These are phyloP conservation scores for Chrysogorgia sp. DNA, from an alignment of 92 coral and sea anemone species.

Conservation along the genomic window DNA sequence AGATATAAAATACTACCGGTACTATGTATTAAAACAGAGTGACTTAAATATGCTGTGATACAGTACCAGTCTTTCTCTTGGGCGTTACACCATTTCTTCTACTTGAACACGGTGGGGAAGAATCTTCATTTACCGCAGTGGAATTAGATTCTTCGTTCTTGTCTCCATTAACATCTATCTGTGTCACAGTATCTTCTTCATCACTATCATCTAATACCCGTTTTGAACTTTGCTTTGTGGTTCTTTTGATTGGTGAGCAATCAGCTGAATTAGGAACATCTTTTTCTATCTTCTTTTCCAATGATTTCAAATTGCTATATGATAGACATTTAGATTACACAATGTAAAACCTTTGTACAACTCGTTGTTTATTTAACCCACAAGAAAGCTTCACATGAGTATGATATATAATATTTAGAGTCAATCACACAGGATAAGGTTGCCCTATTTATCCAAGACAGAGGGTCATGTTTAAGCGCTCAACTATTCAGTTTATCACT, in stretches of 20 bases:
- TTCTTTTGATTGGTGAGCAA: constrained; percentile 82
- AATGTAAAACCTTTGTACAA: no score
- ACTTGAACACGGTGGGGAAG: neutral
- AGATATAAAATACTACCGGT: no score
- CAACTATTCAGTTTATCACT: no score
- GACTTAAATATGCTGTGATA: no score
- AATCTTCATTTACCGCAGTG: neutral
- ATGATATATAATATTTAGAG: no score
- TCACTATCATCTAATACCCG: constrained; percentile 78
- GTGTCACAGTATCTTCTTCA: constrained; percentile 67
- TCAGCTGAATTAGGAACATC: constrained; percentile 35
- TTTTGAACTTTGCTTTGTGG: constrained; percentile 65
- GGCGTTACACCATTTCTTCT: neutral
- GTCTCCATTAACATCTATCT: constrained; percentile 20
- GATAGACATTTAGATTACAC: neutral
- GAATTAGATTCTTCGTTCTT: neutral
- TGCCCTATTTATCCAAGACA: no score
- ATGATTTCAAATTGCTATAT: neutral
- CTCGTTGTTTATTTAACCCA: no score
- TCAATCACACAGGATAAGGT: no score
- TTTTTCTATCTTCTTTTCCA: constrained; percentile 18
- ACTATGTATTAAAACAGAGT: no score
- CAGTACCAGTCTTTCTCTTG: constrained; percentile 41
- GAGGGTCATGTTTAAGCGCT: no score
- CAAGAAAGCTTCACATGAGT: no score